Base-by-base conservation (phyloP, 2,888 invertebrate genomes). In the Orgyia antiqua region DNA sequence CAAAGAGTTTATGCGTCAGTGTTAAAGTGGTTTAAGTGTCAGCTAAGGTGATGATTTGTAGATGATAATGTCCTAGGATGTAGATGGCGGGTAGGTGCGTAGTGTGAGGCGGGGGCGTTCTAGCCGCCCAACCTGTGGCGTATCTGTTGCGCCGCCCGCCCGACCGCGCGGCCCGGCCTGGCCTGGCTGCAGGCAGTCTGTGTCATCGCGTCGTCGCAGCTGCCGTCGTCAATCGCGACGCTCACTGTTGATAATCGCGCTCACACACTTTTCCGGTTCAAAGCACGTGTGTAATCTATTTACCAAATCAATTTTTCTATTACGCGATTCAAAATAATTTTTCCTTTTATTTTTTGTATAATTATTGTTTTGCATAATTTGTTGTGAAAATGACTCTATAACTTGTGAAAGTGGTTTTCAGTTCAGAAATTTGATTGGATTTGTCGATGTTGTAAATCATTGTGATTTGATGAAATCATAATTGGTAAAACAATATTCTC, bases 51-150 rank as follows among this genome's bases (percentile, higher is more conserved):
- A 59, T 66, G 66, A 63, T 58, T 68, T 55, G 61, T 59, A 68
- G 66, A 67, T 59, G 68, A 63, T 80, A 77, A 80, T 76, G 70
- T n/a, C n/a, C n/a, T n/a, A 77, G 72, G 71, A 82, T 82, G 77
- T 77, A 79, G 78, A 80, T 79, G 73, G 55, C 49, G 64, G 62
- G 60, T 54, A 65, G 47, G 41, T 28, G 42, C 51, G 56, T 36
- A 52, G 56, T 50, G 56, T 33, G 42, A 57, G 58, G 48, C 41
- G 52, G 53, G 60, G 63, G 64, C 59, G 66, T 62, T 73, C 76
- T 74, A 78, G 75, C 76, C 78, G 69, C 70, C 72, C 77, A 78
- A 86, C 84, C 84, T 86, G 84, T 84, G 67, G 84, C 83, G 76
- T 80, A 80, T 80, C 83, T 84, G 83, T 83, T 84, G 83, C 83